Percentiles rank a stretch among this genome's conserved stretches.
Evolutionary conservation across 2,113 vertebrate genomes (phyloP).

Genomic region (Cyanistes caeruleus): DNA sequence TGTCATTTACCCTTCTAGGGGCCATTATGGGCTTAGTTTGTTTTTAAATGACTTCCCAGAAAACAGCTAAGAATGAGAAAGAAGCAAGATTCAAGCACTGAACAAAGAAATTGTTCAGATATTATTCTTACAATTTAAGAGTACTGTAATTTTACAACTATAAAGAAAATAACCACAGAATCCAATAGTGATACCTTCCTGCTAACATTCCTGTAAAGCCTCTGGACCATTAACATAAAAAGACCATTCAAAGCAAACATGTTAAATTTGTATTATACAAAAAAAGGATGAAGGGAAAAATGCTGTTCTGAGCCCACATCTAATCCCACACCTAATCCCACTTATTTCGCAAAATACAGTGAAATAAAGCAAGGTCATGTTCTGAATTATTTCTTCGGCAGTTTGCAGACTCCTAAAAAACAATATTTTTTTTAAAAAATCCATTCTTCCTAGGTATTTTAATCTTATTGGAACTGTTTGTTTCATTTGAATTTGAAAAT

Average conservation of each 20-base stretch:
- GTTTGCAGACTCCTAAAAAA: not conserved
- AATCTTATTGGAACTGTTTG: slow-evolving; percentile 29
- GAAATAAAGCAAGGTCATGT: not conserved
- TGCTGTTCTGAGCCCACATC: not conserved
- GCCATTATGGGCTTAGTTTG: not conserved
- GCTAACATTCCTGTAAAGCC: not conserved
- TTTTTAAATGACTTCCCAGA: not conserved
- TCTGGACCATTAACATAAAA: not conserved
- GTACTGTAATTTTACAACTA: not conserved
- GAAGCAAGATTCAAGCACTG: not conserved
- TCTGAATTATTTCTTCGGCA: slow-evolving; percentile 20
- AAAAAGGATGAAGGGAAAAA: not conserved
- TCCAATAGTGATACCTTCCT: not conserved
- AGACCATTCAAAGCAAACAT: not conserved
- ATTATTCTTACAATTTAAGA: not conserved
- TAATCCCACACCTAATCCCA: not conserved
- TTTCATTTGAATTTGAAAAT: slow-evolving; percentile 42
- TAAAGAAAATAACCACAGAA: not conserved
- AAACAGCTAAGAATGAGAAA: not conserved
- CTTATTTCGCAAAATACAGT: not conserved
- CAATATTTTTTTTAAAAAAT: not conserved
- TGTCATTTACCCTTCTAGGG: not conserved
- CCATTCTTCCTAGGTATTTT: slow-evolving; percentile 24
- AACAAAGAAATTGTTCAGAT: slow-evolving; percentile 10
- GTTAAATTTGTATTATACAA: not conserved